Percentiles rank a stretch among this genome's conserved stretches.
These are phyloP conservation scores for Plecotus auritus DNA, from an alignment of 2,113 vertebrate species.

Conservation along the genomic window DNA sequence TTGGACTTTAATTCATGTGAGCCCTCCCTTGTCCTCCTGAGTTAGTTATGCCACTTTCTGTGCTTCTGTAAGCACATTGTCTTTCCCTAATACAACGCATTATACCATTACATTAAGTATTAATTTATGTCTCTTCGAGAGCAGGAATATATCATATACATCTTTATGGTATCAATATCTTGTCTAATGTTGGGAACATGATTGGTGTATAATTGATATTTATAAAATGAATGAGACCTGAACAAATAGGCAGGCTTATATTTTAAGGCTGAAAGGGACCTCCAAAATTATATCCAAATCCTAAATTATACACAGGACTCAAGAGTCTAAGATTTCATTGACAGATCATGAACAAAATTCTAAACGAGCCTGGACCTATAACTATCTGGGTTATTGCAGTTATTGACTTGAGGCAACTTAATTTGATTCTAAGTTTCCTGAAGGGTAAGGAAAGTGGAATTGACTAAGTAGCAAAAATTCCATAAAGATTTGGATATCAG, in stretches of 20 bases:
- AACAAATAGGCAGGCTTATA: neutral
- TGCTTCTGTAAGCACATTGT: neutral
- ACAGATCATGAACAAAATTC: neutral
- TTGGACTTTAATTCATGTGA: neutral
- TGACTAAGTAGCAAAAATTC: neutral
- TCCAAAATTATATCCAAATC: neutral
- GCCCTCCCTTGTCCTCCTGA: neutral
- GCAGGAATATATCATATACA: neutral
- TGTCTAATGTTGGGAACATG: neutral
- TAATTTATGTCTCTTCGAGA: neutral
- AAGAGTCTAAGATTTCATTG: neutral
- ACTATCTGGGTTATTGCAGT: neutral
- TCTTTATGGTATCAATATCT: neutral
- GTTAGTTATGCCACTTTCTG: neutral
- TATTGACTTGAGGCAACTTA: neutral
- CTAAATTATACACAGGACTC: neutral
- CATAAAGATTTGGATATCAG: neutral
- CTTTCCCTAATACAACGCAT: neutral
- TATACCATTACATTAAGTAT: neutral
- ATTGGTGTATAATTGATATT: neutral
- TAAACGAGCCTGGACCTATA: neutral
- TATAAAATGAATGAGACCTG: neutral
- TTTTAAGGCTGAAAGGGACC: neutral
- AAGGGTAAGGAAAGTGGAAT: neutral
- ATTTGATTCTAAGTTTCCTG: neutral